Conservation (phyloP, 2,797 vertebrate genomes). For the Coccyzus lansbergi region DNA sequence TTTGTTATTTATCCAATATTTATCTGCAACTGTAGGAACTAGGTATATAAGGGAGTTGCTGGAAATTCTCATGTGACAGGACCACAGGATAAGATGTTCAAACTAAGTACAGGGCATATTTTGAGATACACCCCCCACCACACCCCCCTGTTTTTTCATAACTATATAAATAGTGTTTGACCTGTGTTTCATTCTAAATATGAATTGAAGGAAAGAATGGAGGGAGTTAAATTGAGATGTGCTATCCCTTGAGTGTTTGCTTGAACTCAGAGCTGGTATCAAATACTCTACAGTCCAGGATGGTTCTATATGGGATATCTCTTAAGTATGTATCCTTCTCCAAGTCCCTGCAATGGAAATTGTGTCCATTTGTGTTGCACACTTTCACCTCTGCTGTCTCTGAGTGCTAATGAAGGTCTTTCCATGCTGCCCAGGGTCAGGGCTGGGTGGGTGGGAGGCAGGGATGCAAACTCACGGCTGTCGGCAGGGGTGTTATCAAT, state of each 20-base stretch:
- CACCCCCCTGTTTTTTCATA: background rate
- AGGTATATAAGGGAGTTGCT: background rate
- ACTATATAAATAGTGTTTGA: background rate
- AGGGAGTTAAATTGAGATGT: background rate
- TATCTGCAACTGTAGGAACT: background rate
- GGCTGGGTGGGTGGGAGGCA: background rate
- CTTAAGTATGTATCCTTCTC: background rate
- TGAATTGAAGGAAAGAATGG: background rate
- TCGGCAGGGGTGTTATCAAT: background rate
- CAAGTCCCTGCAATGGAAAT: background rate
- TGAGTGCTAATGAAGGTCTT: background rate
- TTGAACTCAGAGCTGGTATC: background rate
- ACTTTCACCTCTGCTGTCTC: background rate
- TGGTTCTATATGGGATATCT: background rate
- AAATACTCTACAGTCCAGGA: background rate
- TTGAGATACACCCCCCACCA: background rate
- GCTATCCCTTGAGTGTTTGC: background rate
- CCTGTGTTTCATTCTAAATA: background rate
- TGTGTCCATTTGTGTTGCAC: fast-evolving
- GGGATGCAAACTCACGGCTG: background rate
- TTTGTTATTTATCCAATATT: background rate
- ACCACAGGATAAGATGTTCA: background rate
- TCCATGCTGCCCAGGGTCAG: background rate
- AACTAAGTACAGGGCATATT: background rate
- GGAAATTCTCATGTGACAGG: background rate